phyloP scores from a whole-genome alignment of 2,797 vertebrate genomes.

The Menidia menidia region DNA sequence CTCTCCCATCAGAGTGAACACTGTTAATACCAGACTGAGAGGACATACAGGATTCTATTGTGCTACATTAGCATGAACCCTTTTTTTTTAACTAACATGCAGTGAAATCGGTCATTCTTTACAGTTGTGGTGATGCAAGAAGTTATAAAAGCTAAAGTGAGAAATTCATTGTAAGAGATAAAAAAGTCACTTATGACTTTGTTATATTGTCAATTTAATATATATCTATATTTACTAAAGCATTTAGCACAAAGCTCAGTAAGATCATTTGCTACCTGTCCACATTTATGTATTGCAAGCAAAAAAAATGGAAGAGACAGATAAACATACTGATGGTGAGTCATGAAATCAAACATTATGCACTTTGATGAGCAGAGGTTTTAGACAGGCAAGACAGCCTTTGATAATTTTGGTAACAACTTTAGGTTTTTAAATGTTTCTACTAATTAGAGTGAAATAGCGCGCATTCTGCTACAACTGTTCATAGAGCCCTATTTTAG shows the following conservation, averaged over 20 bases:
- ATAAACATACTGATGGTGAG: constrained; percentile 29
- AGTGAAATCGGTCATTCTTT: constrained; percentile 64
- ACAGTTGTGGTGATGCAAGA: constrained; percentile 42
- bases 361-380: constrained; percentile 82
- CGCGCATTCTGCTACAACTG: constrained; percentile 44
- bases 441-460: constrained; percentile 52
- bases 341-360: constrained; percentile 77
- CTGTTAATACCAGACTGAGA: constrained; percentile 30
- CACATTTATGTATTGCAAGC: constrained; percentile 64
- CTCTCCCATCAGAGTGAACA: constrained; percentile 45
- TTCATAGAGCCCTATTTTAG: constrained; percentile 25
- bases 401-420: constrained; percentile 50
- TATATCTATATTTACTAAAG: constrained; percentile 71
- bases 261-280: constrained; percentile 52
- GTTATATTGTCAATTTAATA: constrained; percentile 75
- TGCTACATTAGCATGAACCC: constrained; percentile 85
- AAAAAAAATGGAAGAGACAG: constrained; percentile 47
- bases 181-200: constrained; percentile 64
- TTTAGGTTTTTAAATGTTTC: constrained; percentile 40
- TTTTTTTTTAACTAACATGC: constrained; percentile 64
- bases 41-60: constrained; percentile 72
- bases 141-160: constrained; percentile 44
- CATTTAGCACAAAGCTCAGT: constrained; percentile 66
- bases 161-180: constrained; percentile 52
- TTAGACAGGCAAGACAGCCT: constrained; percentile 46